Evolutionary conservation across 2,113 vertebrate species (phyloP), one percentile per base, ranked within the genome.

Genomic region (Epinephelus moara): DNA sequence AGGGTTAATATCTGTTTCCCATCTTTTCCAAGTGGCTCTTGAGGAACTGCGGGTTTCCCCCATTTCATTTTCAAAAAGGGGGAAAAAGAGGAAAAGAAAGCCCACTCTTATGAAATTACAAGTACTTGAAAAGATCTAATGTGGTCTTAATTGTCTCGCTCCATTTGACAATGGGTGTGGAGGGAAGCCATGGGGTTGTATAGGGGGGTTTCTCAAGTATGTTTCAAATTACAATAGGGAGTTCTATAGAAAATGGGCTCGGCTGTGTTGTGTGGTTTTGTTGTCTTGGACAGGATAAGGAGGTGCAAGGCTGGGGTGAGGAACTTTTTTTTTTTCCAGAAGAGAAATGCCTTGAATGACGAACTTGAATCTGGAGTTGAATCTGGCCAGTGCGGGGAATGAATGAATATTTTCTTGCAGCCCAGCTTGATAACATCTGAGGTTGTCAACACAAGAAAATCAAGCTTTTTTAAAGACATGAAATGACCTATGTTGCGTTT

Each of bases 61-160:
- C 78, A 73, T 89, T 93, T 91, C 75, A 91, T 91, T 92, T 93
- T 88, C 80, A 86, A 88, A 92, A 84, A 82, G 53, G 55, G 75
- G 61, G 64, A 27, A 66, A 45, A 72, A 63, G 33, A 70, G 63
- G 19, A 61, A 63, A 80, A 86, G 82, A 89, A 86, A 85, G 80
- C 62, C 85, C 88, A 82, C 93, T 93, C 91, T 95, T 95, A 96
- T 95, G 93, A 95, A 96, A 96, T 95, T 94, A 95, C 94, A 93
- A 95, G 94, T 86, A 94, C 95, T 95, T 85, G 90, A 94, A 95
- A 94, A 95, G 94, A 96, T 95, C 95, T 96, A 96, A 96, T 96
- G 94, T 95, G 94, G 94, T 94, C 94, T 94, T 95, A 95, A 96
- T 96, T 95, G 95, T 95, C 81, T 93, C 70, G 75, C 88, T 89